Percentiles rank a stretch among this genome's conserved stretches.
These are phyloP conservation scores for Xanthorhoe designata DNA, from an alignment of 2,888 invertebrate species.

Conservation along the genomic window DNA sequence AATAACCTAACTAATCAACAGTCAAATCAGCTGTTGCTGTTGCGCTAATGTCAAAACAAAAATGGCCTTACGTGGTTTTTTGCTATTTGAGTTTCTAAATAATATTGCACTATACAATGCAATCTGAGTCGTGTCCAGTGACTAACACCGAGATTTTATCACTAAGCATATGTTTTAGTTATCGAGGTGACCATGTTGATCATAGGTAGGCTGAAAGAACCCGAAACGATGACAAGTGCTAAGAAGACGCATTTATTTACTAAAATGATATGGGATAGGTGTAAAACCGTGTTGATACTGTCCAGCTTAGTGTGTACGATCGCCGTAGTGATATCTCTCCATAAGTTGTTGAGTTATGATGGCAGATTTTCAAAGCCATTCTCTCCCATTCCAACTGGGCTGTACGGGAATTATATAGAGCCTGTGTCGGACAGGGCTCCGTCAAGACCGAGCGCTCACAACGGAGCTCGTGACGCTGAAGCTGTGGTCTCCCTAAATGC, in stretches of 20 bases:
- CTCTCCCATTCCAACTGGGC: slow-evolving; percentile 73
- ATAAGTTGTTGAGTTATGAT: slow-evolving; percentile 72
- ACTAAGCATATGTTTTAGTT: slow-evolving; percentile 52
- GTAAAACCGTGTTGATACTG: slow-evolving; percentile 75
- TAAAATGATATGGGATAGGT: slow-evolving; percentile 76
- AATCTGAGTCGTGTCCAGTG: slow-evolving; percentile 64
- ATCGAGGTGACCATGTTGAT: slow-evolving; percentile 69
- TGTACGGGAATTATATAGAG: slow-evolving; percentile 75
- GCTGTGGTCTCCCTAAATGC: slow-evolving; percentile 94
- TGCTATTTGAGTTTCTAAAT: slow-evolving; percentile 70
- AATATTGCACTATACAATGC: slow-evolving; percentile 70
- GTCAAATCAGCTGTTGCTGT: slow-evolving; percentile 43
- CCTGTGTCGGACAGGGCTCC: slow-evolving; percentile 58
- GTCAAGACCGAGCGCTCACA: slow-evolving; percentile 50
- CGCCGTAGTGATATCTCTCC: slow-evolving; percentile 73
- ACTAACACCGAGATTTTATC: slow-evolving; percentile 59
- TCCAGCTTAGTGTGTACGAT: slow-evolving; percentile 78
- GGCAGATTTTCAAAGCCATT: slow-evolving; percentile 73
- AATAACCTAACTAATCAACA: no score
- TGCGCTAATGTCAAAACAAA: slow-evolving; percentile 43
- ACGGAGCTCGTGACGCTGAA: slow-evolving; percentile 85
- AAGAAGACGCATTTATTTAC: slow-evolving; percentile 60
- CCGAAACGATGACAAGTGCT: slow-evolving; percentile 70
- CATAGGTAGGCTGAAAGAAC: slow-evolving; percentile 68
- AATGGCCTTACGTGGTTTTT: slow-evolving; percentile 76